Evolutionary conservation across 2,797 vertebrate species (phyloP).

Genomic region (Trachops cirrhosus): DNA sequence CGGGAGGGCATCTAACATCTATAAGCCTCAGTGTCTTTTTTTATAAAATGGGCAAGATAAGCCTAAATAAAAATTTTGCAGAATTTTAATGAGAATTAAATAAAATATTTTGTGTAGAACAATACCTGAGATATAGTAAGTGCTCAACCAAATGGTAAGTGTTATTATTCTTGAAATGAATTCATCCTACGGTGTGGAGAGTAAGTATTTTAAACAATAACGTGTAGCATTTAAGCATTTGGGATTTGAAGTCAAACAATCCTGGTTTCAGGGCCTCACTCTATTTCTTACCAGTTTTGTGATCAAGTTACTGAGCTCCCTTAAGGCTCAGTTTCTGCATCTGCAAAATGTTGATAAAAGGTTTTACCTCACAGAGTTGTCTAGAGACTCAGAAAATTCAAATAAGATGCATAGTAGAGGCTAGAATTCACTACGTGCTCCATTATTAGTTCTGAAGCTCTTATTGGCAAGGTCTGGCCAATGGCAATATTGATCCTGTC

Average conservation of each 20-base stretch:
- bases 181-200: not conserved
- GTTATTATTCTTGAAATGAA: not conserved
- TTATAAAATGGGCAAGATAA: not conserved
- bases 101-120: not conserved
- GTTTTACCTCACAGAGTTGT: not conserved
- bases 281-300: not conserved
- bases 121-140: not conserved
- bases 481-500: not conserved
- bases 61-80: not conserved
- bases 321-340: not conserved
- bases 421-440: not conserved
- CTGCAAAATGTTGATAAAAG: not conserved
- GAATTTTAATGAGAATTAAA: not conserved
- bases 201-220: not conserved
- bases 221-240: not conserved
- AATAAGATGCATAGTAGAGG: not conserved
- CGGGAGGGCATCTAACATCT: not conserved
- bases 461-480: not conserved
- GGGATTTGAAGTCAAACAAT: not conserved
- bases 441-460: not conserved
- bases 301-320: not conserved
- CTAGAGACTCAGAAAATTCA: not conserved
- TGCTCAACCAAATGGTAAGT: not conserved
- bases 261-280: not conserved
- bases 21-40: not conserved